A percentile compares a stretch with the other conserved stretches of the same genome.
phyloP scores from a whole-genome alignment of 2,888 invertebrate species.

The Byasa hedistus region DNA sequence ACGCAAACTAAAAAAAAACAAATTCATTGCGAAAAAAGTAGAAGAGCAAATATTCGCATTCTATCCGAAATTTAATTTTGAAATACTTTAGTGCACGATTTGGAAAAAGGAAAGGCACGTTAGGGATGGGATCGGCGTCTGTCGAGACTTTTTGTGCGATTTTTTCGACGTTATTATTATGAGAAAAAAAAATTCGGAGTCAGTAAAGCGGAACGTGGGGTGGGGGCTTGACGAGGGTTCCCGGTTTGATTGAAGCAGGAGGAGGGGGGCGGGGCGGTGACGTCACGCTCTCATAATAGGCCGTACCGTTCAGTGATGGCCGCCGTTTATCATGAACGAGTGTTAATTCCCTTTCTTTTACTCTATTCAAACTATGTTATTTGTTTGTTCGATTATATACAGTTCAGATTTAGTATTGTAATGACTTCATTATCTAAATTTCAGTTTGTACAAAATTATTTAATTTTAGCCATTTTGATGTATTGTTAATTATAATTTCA shows the following conservation, averaged over 20 bases:
- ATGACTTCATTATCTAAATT: neutral
- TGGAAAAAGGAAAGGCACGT: conserved; percentile 56
- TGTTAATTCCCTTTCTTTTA: conserved; percentile 49
- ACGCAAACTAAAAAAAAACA: conserved; percentile 13
- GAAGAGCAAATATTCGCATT: conserved; percentile 29
- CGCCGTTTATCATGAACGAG: conserved; percentile 74
- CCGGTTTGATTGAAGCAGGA: conserved; percentile 77
- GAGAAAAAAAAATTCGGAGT: conserved; percentile 73
- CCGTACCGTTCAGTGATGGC: conserved; percentile 78
- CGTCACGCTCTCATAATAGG: conserved; percentile 80
- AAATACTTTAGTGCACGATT: conserved; percentile 52
- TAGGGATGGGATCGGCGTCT: conserved; percentile 74
- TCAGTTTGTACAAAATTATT: too few species aligned
- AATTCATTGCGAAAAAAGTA: conserved; percentile 24
- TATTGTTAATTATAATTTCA: too few species aligned
- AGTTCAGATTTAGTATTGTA: conserved; percentile 4
- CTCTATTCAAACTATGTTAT: conserved; percentile 5
- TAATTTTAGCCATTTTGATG: too few species aligned
- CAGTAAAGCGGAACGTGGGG: conserved; percentile 78
- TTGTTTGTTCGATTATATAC: neutral
- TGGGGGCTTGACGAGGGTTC: conserved; percentile 79
- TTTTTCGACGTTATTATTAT: conserved; percentile 80
- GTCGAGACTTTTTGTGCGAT: conserved; percentile 78
- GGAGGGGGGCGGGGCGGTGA: conserved; percentile 78
- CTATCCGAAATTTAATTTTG: conserved; percentile 55